Evolutionary conservation across 2,888 invertebrate species (phyloP).

Genomic region (Chesias legatella): DNA sequence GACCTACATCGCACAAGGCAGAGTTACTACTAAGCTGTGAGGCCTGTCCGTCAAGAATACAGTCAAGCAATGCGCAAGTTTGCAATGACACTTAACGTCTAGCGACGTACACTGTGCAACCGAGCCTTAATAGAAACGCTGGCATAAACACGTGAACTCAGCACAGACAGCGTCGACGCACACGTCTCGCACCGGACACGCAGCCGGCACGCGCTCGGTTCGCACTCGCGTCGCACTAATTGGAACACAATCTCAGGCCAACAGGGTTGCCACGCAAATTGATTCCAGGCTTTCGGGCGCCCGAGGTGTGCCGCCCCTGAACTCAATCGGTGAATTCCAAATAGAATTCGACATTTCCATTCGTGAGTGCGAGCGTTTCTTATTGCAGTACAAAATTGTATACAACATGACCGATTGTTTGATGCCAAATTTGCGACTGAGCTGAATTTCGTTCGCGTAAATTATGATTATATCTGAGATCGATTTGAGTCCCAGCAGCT

Average conservation of each 20-base stretch:
- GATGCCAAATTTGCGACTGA: conserved; percentile 16
- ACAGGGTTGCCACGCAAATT: conserved; percentile 27
- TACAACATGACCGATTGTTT: conserved; percentile 16
- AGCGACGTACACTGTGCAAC: too few species aligned
- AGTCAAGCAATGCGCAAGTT: too few species aligned
- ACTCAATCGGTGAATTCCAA: conserved; percentile 21
- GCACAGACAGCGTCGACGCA: neutral
- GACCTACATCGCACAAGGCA: too few species aligned
- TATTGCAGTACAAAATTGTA: conserved; percentile 2
- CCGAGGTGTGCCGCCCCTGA: conserved; percentile 5
- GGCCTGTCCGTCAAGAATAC: too few species aligned
- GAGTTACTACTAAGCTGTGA: too few species aligned
- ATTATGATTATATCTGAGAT: too few species aligned
- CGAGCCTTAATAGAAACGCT: too few species aligned
- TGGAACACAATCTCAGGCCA: conserved; percentile 29
- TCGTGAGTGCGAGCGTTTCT: conserved; percentile 1
- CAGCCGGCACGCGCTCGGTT: neutral
- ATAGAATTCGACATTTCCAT: conserved; percentile 23
- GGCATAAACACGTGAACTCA: neutral
- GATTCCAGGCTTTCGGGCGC: conserved; percentile 19
- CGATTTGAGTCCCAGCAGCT: too few species aligned
- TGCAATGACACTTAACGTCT: too few species aligned
- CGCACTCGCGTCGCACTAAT: conserved; percentile 18
- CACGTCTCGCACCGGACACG: neutral
- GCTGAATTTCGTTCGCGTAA: conserved; percentile 14